phyloP scores from a whole-genome alignment of 2,888 invertebrate genomes.

The Drosophila picticornis region DNA sequence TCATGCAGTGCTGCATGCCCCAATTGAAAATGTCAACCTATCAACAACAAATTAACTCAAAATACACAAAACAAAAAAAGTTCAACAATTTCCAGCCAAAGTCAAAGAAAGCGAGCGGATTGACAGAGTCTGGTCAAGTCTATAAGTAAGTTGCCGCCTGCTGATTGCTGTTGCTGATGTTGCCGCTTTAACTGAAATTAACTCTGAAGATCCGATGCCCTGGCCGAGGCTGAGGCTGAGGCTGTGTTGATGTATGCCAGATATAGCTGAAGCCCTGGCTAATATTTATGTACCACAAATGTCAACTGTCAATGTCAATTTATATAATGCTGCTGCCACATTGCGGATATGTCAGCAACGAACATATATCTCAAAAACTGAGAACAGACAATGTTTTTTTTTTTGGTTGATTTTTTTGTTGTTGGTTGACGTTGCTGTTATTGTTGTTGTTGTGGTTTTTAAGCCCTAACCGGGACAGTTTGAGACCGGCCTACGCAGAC shows the following conservation, averaged over 20 bases:
- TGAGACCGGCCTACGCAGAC: constrained; percentile 52
- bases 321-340: constrained; percentile 80
- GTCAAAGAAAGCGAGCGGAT: constrained; percentile 66
- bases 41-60: constrained; percentile 80
- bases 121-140: constrained; percentile 63
- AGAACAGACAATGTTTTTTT: constrained; percentile 51
- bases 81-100: constrained; percentile 25
- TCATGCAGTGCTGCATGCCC: constrained; percentile 73
- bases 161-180: constrained; percentile 58
- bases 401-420: constrained; percentile 19
- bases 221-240: constrained; percentile 31
- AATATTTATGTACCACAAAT: constrained; percentile 81
- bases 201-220: constrained; percentile 37
- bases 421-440: constrained; percentile 16
- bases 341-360: constrained; percentile 80
- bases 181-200: constrained; percentile 36
- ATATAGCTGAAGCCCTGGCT: constrained; percentile 62
- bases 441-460: constrained; percentile 35
- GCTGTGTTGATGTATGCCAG: constrained; percentile 67
- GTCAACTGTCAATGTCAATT: constrained; percentile 80
- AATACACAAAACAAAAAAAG: constrained; percentile 35
- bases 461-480: constrained; percentile 59
- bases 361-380: constrained; percentile 74
- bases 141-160: constrained; percentile 78
- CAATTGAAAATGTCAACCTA: constrained; percentile 78